A percentile compares a stretch with the other conserved stretches of the same genome.
These are phyloP conservation scores for Verasper variegatus DNA, from an alignment of 2,113 vertebrate species.

Conservation along the genomic window DNA sequence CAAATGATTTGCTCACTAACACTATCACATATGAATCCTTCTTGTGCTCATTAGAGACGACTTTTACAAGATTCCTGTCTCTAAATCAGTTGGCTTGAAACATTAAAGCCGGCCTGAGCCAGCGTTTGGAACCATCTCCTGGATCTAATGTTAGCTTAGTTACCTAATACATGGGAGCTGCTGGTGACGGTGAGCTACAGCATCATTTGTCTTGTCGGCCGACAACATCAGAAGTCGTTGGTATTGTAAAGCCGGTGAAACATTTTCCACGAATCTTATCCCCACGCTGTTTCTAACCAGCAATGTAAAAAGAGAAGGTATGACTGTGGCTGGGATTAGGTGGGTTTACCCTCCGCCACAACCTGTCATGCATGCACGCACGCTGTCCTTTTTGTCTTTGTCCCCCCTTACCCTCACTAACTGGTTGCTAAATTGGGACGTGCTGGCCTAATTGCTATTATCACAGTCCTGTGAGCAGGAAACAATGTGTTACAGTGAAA, in stretches of 20 bases:
- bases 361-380: not conserved
- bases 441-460: constrained; percentile 75
- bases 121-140: not conserved
- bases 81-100: not conserved
- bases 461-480: constrained; percentile 75
- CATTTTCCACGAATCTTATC: constrained; percentile 2
- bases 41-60: not conserved
- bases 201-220: not conserved
- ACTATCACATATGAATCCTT: not conserved
- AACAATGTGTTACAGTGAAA: constrained; percentile 76
- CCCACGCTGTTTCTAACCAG: not conserved
- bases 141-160: not conserved
- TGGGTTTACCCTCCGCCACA: constrained; percentile 16
- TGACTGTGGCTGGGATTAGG: constrained; percentile 22
- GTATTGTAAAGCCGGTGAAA: not conserved
- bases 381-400: constrained; percentile 33
- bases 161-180: not conserved
- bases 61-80: not conserved
- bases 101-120: not conserved
- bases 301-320: not conserved
- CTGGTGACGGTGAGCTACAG: not conserved
- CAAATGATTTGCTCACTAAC: not conserved
- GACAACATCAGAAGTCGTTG: not conserved
- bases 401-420: not conserved
- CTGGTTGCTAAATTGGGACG: constrained; percentile 65